These are phyloP conservation scores for Micronycteris hirsuta DNA, from an alignment of 2,113 vertebrate species.

Conservation along the genomic window DNA sequence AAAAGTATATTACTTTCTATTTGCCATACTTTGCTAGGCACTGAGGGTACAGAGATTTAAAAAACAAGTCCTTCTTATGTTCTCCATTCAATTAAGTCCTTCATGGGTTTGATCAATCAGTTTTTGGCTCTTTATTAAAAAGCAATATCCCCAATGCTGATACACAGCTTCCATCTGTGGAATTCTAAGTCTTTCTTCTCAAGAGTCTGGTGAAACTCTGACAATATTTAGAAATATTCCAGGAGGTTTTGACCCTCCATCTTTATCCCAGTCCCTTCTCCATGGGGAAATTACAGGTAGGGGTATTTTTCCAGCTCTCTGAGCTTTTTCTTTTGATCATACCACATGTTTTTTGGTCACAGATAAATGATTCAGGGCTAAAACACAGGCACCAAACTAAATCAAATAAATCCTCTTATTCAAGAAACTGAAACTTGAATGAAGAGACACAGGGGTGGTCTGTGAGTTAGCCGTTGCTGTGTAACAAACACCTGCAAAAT, in stretches of 20 bases:
- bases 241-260: neutral
- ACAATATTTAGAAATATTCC: neutral
- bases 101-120: neutral
- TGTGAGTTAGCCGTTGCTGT: neutral
- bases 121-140: neutral
- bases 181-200: neutral
- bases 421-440: neutral
- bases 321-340: neutral
- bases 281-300: neutral
- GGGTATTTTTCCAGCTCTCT: neutral
- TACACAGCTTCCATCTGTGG: neutral
- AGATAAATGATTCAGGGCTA: neutral
- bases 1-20: neutral
- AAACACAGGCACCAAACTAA: neutral
- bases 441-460: neutral
- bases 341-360: neutral
- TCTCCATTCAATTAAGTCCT: neutral
- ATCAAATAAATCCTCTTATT: neutral
- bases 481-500: neutral
- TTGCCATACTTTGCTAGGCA: neutral
- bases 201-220: neutral
- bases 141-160: neutral
- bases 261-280: neutral
- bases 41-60: neutral
- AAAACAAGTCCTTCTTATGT: neutral